These are phyloP conservation scores for Hippopotamus amphibius DNA, from an alignment of 2,113 vertebrate genomes.

Conservation along the genomic window DNA sequence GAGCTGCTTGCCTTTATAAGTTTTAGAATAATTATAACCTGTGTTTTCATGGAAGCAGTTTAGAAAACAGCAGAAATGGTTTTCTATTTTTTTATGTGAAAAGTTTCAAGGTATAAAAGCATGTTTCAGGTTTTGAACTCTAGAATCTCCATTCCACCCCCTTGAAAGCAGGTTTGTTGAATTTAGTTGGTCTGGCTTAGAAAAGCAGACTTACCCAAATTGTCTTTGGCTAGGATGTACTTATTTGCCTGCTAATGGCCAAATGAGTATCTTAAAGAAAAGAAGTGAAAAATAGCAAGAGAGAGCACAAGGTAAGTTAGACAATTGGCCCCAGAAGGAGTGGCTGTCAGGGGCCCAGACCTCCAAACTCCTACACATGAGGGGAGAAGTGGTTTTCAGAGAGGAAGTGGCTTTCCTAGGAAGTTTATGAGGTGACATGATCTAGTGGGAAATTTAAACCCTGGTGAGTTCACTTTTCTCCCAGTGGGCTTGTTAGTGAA, in stretches of 20 bases:
- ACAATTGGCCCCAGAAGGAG: background rate
- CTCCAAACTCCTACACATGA: background rate
- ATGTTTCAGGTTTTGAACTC: background rate
- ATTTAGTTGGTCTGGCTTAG: background rate
- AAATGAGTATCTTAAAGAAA: background rate
- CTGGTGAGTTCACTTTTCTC: background rate
- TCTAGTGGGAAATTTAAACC: background rate
- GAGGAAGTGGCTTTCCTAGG: background rate
- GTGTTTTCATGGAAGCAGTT: background rate
- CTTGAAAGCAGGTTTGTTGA: background rate
- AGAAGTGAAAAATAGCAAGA: background rate
- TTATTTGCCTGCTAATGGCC: background rate
- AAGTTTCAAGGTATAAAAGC: background rate
- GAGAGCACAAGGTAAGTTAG: background rate
- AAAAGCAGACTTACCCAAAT: background rate
- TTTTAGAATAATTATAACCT: background rate
- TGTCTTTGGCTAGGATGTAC: background rate
- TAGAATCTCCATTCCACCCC: background rate
- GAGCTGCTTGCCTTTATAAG: background rate
- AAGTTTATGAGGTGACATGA: background rate
- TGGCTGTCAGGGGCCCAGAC: background rate
- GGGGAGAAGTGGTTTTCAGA: background rate
- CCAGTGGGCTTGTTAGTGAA: no score
- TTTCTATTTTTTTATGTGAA: background rate
- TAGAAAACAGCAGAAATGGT: background rate